Conservation (phyloP, 2,797 vertebrate species). For the Danio choprae region DNA sequence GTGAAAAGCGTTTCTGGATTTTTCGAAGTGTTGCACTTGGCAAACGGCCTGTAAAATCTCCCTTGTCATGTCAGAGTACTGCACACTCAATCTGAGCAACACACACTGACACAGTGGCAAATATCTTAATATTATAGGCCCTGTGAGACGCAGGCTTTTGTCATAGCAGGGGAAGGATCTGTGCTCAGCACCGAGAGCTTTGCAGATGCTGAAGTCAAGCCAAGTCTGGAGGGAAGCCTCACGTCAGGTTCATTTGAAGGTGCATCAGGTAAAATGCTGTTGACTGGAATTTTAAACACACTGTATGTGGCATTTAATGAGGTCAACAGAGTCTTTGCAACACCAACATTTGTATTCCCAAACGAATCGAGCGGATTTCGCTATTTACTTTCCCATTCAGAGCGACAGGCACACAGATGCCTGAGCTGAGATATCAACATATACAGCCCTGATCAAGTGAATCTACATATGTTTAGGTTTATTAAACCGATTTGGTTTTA, state of each 20-base stretch:
- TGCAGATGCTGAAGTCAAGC: background rate
- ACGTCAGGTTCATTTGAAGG: background rate
- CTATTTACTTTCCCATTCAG: slow-evolving; percentile 16
- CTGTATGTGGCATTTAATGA: slow-evolving; percentile 25
- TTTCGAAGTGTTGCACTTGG: slow-evolving; percentile 26
- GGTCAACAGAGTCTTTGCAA: slow-evolving; percentile 24
- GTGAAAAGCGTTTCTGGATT: slow-evolving; percentile 19
- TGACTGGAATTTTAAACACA: slow-evolving; percentile 8
- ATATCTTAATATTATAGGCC: slow-evolving; percentile 50
- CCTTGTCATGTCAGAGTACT: slow-evolving; percentile 22
- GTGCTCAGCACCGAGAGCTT: slow-evolving; percentile 10
- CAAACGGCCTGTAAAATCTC: slow-evolving; percentile 18
- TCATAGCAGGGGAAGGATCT: background rate
- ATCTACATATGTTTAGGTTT: slow-evolving; percentile 34
- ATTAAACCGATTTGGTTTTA: background rate
- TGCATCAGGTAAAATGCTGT: slow-evolving; percentile 4
- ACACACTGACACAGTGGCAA: slow-evolving; percentile 31
- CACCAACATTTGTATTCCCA: slow-evolving; percentile 27
- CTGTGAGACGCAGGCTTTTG: slow-evolving; percentile 22
- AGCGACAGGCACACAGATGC: background rate
- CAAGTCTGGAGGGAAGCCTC: slow-evolving; percentile 15
- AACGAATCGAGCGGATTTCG: slow-evolving; percentile 13
- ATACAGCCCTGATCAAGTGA: background rate
- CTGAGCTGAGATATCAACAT: slow-evolving; percentile 4
- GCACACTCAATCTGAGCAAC: slow-evolving; percentile 19